These are phyloP conservation scores for Glyptemys insculpta DNA, from an alignment of 2,797 vertebrate species.

Conservation along the genomic window DNA sequence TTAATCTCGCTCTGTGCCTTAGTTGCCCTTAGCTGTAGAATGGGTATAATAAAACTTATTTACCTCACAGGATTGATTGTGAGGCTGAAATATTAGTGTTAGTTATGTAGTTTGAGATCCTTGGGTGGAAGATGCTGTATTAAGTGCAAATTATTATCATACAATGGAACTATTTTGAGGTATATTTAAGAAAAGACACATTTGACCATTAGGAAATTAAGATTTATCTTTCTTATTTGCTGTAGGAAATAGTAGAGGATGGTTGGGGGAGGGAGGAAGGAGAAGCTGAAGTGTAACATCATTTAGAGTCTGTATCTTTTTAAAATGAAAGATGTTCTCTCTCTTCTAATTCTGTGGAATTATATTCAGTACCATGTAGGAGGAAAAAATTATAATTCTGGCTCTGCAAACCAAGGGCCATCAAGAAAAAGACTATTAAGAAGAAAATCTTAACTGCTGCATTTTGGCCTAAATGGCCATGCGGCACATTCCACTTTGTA, in stretches of 20 bases:
- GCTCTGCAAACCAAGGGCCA: not conserved
- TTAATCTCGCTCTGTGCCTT: conserved; percentile 23
- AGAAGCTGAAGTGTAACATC: not conserved
- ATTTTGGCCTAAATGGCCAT: not conserved
- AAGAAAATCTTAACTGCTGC: not conserved
- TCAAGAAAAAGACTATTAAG: not conserved
- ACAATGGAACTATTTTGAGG: not conserved
- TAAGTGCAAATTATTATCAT: not conserved
- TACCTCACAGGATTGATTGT: not conserved
- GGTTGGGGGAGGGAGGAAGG: not conserved
- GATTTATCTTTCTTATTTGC: not conserved
- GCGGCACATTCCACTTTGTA: not conserved
- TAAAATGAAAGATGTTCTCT: not conserved
- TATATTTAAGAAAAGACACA: not conserved
- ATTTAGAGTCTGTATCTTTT: not conserved
- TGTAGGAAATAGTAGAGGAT: not conserved
- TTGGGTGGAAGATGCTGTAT: not conserved
- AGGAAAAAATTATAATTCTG: not conserved
- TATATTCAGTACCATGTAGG: not conserved
- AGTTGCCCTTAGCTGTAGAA: not conserved
- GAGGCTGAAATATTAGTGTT: not conserved
- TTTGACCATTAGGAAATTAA: not conserved
- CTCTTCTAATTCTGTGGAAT: not conserved
- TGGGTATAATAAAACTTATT: rapidly evolving
- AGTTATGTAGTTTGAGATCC: not conserved